These are phyloP conservation scores for Drosophila repletoides DNA, from an alignment of 1,140 invertebrate genomes.

Conservation along the genomic window DNA sequence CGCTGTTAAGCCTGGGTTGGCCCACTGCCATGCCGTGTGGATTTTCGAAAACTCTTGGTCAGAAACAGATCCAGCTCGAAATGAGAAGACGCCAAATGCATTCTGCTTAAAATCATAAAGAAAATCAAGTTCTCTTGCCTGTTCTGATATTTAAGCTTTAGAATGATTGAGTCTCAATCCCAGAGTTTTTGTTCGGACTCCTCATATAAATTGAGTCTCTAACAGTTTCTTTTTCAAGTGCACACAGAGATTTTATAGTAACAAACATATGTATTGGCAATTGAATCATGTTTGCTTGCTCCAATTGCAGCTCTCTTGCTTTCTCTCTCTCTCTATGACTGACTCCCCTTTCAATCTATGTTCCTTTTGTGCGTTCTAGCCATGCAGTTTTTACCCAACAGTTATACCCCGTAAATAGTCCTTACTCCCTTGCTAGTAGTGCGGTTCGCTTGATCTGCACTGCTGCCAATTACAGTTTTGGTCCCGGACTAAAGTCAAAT, in stretches of 20 bases:
- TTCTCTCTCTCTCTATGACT: neutral
- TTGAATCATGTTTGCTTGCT: constrained; percentile 63
- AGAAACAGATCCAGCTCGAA: no score
- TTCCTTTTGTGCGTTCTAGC: constrained; percentile 42
- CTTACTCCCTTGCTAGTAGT: neutral
- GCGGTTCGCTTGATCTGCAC: constrained; percentile 37
- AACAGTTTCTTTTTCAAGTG: no score
- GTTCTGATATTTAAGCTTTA: no score
- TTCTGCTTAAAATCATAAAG: no score
- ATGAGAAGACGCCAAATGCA: no score
- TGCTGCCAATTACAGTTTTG: constrained; percentile 51
- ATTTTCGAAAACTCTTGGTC: no score
- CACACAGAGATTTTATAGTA: constrained; percentile 21
- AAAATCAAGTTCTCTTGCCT: no score
- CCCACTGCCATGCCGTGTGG: no score
- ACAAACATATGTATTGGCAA: constrained; percentile 56
- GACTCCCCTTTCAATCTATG: neutral
- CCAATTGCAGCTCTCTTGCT: no score
- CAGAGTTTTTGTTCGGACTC: neutral
- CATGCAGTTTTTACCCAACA: constrained; percentile 38
- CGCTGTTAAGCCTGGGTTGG: no score
- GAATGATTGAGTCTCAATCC: no score
- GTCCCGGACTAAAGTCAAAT: constrained; percentile 37
- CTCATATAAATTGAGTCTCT: constrained; percentile 14
- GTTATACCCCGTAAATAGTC: neutral